Evolutionary conservation across 2,797 vertebrate genomes (phyloP), one percentile per base, ranked within the genome.

Genomic region (Halcyon leucocephala): DNA sequence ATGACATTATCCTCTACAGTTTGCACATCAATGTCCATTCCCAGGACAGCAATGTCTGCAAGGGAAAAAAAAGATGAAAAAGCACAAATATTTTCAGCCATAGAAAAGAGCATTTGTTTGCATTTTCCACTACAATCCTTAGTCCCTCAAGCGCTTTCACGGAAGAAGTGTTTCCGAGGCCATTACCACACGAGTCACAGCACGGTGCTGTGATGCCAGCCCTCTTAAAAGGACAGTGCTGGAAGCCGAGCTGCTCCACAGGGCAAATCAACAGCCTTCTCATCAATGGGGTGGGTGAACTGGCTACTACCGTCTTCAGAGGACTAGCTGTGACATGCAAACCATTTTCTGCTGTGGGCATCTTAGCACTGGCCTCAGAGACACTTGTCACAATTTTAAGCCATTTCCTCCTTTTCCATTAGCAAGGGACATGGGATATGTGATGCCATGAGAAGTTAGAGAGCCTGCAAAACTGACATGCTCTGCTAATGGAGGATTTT

Each of bases 21-120:
- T 96, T 99, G 99, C 85, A 99, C 96, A 82, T 99, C 99, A 2
- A 99, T 97, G 93, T 99, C 99, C 44, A 97, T 98, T 49, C 98
- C 98, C 95, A 99, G 92, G 97, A 98, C 94, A 90, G 98, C 83
- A 76, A 86, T 90, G 14, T 99, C 99, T 99, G 96, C 35, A 83
- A 82, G 82, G 81, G 55, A 85, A 95, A 60, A 85, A 66, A 26
- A 21, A 42, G 15, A n/a, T 29, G 82, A 18, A 92, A 82, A 95
- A 42, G 13, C 74, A 93, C 5, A 52, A 28, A 20, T 60, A 29
- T 81, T 61, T 89, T 71, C 58, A 92, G 51, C 35, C 33, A 39
- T 7, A 6, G 4, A 44, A 82, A 82, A 69, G 28, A 60, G 67
- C 18, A 21, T 62, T 79, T 17, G 29, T 64, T 33, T 14, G 52